A percentile compares a stretch with the other conserved stretches of the same genome.
These are phyloP conservation scores for silkworm (Bombyx mori) DNA, from an alignment of 1,140 invertebrate species.

Conservation along the genomic window DNA sequence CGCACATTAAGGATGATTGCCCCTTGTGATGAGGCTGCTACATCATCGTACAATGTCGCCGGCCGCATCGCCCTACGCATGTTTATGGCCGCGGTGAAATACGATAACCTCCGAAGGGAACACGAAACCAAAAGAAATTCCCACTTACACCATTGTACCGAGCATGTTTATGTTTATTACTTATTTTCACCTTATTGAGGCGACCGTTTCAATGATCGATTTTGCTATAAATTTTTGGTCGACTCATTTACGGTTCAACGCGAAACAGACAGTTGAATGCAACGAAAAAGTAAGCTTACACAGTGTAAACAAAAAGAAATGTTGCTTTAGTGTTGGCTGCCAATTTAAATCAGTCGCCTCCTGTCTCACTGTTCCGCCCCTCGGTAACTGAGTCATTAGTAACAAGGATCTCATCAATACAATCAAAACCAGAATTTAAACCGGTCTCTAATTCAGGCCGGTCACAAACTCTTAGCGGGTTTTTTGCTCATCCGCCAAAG, in stretches of 20 bases:
- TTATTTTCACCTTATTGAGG: slow-evolving; percentile 61
- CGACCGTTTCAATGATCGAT: slow-evolving; percentile 36
- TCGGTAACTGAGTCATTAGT: slow-evolving; percentile 23
- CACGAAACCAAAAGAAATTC: slow-evolving; percentile 59
- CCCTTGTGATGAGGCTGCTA: slow-evolving; percentile 65
- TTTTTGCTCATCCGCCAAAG: background rate
- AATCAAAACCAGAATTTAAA: slow-evolving; percentile 29
- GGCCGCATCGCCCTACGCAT: slow-evolving; percentile 37
- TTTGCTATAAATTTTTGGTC: slow-evolving; percentile 34
- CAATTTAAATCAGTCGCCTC: too few species aligned
- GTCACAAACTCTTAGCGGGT: slow-evolving; percentile 5
- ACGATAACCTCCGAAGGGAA: slow-evolving; percentile 60
- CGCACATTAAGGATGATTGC: slow-evolving; percentile 68
- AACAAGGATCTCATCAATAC: slow-evolving; percentile 21
- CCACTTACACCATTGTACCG: slow-evolving; percentile 50
- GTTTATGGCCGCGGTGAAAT: slow-evolving; percentile 55
- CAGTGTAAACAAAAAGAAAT: too few species aligned
- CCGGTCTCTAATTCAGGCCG: slow-evolving; percentile 24
- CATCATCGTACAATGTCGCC: slow-evolving; percentile 65
- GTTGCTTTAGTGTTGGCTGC: too few species aligned
- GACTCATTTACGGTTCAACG: slow-evolving; percentile 22
- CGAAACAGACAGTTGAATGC: slow-evolving; percentile 12
- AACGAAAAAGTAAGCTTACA: slow-evolving; percentile 2
- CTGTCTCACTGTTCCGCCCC: slow-evolving; percentile 16
- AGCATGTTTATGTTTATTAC: slow-evolving; percentile 65